These are phyloP conservation scores for Prionace glauca DNA, from an alignment of 2,797 vertebrate species.

Conservation along the genomic window DNA sequence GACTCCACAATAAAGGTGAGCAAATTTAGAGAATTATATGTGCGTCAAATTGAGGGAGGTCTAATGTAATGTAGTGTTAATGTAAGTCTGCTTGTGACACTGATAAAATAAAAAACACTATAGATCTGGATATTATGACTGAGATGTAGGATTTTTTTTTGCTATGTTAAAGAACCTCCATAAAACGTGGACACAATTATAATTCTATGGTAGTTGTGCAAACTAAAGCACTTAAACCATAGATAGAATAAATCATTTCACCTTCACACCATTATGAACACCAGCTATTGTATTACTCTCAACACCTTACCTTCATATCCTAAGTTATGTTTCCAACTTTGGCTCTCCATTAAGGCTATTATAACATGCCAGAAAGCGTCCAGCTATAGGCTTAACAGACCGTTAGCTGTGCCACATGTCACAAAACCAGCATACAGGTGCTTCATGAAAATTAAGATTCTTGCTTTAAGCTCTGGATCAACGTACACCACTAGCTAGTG, in stretches of 20 bases:
- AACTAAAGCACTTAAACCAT: background rate
- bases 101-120: too few relatives aligned
- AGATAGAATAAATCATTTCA: background rate
- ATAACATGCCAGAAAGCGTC: background rate
- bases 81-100: too few relatives aligned
- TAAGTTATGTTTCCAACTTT: background rate
- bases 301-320: background rate
- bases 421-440: background rate
- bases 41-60: too few relatives aligned
- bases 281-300: background rate
- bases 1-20: too few relatives aligned
- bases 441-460: background rate
- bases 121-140: background rate
- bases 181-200: background rate
- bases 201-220: background rate
- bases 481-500: background rate
- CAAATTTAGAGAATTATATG: too few relatives aligned
- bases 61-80: too few relatives aligned
- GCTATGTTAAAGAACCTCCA: background rate
- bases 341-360: background rate
- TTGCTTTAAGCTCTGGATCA: background rate
- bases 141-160: background rate
- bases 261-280: background rate
- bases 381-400: background rate
- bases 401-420: background rate